phyloP scores from a whole-genome alignment of 2,797 vertebrate genomes.

The Tympanoctomys barrerae region DNA sequence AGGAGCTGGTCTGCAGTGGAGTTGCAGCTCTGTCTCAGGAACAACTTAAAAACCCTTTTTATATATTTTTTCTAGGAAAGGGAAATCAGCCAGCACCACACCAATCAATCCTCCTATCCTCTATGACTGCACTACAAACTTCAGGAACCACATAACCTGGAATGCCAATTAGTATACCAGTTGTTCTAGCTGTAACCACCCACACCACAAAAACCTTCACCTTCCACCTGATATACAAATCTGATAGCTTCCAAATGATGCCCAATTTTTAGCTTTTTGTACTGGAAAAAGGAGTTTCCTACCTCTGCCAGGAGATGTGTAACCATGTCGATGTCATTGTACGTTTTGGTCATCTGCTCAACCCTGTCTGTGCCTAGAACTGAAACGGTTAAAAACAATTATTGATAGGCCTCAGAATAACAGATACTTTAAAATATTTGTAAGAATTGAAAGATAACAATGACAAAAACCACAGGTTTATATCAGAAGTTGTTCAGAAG shows the following conservation, averaged over 20 bases:
- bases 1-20: neutral
- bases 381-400: conserved; percentile 83
- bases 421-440: conserved; percentile 4
- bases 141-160: neutral
- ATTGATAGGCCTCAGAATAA: conserved; percentile 53
- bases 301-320: conserved; percentile 97
- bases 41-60: neutral
- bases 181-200: neutral
- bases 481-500: neutral
- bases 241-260: neutral
- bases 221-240: conserved; percentile 31
- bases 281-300: conserved; percentile 61
- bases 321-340: conserved; percentile 96
- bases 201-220: neutral
- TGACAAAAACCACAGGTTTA: neutral
- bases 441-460: conserved; percentile 47
- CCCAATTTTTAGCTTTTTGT: conserved; percentile 42
- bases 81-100: neutral
- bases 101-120: neutral
- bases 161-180: neutral
- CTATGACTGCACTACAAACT: neutral
- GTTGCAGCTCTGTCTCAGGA: neutral
- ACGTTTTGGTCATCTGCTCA: conserved; percentile 95
- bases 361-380: conserved; percentile 93
- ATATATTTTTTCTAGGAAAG: neutral